Percentiles rank a stretch among this genome's conserved stretches.
phyloP scores from a whole-genome alignment of 2,797 vertebrate species.

The Halcyon badia region DNA sequence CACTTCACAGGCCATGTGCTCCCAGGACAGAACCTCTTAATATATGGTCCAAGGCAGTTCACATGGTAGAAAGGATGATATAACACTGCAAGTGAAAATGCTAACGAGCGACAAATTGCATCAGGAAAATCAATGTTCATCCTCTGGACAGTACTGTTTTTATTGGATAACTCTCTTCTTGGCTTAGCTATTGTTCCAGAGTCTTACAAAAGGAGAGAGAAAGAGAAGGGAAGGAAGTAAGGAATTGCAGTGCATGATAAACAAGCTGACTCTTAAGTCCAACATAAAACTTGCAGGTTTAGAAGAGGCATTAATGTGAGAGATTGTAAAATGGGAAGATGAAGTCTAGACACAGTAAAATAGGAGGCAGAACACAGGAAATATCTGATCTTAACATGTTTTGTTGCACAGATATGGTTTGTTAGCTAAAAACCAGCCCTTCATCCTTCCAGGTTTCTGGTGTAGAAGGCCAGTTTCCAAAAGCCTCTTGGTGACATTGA shows the following conservation, averaged over 20 bases:
- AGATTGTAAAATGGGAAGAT: constrained; percentile 30
- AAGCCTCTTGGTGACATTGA: not conserved
- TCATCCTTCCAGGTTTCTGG: not conserved
- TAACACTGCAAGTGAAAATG: constrained; percentile 20
- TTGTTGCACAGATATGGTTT: not conserved
- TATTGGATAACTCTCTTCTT: constrained; percentile 20
- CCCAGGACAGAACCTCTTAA: not conserved
- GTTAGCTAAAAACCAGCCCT: not conserved
- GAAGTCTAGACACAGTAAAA: not conserved
- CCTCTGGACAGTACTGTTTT: not conserved
- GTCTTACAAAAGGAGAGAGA: not conserved
- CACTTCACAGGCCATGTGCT: not conserved
- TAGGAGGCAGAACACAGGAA: not conserved
- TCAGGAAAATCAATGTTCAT: constrained; percentile 18
- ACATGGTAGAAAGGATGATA: not conserved
- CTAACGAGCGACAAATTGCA: not conserved
- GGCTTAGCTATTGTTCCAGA: not conserved
- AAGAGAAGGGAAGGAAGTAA: not conserved
- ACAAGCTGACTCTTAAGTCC: not conserved
- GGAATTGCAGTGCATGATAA: not conserved
- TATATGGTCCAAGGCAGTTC: not conserved
- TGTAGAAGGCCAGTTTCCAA: not conserved
- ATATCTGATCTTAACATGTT: not conserved
- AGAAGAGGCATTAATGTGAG: not conserved
- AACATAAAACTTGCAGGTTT: constrained; percentile 5